These are phyloP conservation scores for Laothoe populi DNA, from an alignment of 2,888 invertebrate species.

Conservation along the genomic window DNA sequence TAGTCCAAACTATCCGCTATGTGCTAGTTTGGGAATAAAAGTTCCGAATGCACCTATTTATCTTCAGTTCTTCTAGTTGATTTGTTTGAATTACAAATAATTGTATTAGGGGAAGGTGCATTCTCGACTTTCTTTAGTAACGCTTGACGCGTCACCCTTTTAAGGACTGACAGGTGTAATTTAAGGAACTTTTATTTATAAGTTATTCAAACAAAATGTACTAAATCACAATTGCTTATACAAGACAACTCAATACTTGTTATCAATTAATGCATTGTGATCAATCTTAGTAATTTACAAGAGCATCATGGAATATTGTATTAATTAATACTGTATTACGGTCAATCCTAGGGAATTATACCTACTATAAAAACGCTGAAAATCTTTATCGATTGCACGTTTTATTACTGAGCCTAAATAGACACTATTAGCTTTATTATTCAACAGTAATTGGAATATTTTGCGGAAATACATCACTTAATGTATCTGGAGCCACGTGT, in stretches of 20 bases:
- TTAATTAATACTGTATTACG: neutral
- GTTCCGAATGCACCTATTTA: neutral
- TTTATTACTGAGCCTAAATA: no score
- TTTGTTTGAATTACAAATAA: slow-evolving; percentile 52
- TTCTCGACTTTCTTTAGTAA: slow-evolving; percentile 65
- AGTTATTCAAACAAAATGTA: neutral
- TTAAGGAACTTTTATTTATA: neutral
- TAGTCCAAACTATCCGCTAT: neutral
- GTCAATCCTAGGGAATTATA: neutral
- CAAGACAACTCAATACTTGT: no score
- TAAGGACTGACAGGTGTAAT: slow-evolving; percentile 52
- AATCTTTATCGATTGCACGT: neutral
- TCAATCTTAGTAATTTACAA: neutral
- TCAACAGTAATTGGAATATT: slow-evolving; percentile 12
- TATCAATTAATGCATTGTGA: no score
- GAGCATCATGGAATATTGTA: neutral
- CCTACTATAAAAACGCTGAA: neutral
- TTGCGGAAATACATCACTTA: slow-evolving; percentile 22
- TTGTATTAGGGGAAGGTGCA: slow-evolving; percentile 51
- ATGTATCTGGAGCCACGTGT: slow-evolving; percentile 38
- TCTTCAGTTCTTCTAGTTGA: neutral
- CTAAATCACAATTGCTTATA: neutral
- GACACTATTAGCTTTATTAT: neutral
- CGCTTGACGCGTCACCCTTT: slow-evolving; percentile 50
- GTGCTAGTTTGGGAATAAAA: neutral